Evolutionary conservation across 2,797 vertebrate genomes (phyloP), one percentile per base, ranked within the genome.

Genomic region (Onychomys leucogaster): DNA sequence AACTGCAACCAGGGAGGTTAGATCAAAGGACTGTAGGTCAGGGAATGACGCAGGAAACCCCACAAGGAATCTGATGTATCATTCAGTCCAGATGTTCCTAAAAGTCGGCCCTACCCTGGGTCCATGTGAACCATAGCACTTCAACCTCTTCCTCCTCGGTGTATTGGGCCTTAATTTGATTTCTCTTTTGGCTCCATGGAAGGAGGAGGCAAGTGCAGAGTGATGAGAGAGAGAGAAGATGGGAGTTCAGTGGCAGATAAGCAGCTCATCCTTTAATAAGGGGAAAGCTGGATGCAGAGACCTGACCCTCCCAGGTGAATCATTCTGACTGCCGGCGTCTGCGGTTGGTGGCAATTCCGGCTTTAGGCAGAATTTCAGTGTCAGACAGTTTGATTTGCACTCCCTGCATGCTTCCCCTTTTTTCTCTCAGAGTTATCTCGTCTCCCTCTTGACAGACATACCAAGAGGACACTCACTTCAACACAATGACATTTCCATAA

Each of bases 221-320:
- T 37, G 34, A 19, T 10, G 4, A 17, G 75, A 75, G 67, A 73
- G 69, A 67, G 46, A 55, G 69, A 92, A 43, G 34, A 23, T 16
- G 29, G n/a, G 27, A 65, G 17, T 41, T n/a, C 2, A 1, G 25
- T 1, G n/a, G 76, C 32, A 63, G 32, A 21, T 0, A 3, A 37
- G 46, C 13, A 41, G 57, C 55, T 21, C 46, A 16, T 77, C 71
- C 57, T 78, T 86, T 10, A 67, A 43, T 41, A n/a, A 59, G 85
- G 14, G 77, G 73, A 49, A 80, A 82, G n/a, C 13, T 6, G 65
- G 52, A 77, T 16, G 37, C 16, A 5, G 49, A 88, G 37, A 83
- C 83, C 67, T 12, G 86, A 59, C 16, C 46, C 78, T 96, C n/a
- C 71, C 76, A 25, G 57, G 46, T 87, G 89, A 93, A n/a, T 96